phyloP scores from a whole-genome alignment of 2,888 invertebrate species.

The Panopea generosa region DNA sequence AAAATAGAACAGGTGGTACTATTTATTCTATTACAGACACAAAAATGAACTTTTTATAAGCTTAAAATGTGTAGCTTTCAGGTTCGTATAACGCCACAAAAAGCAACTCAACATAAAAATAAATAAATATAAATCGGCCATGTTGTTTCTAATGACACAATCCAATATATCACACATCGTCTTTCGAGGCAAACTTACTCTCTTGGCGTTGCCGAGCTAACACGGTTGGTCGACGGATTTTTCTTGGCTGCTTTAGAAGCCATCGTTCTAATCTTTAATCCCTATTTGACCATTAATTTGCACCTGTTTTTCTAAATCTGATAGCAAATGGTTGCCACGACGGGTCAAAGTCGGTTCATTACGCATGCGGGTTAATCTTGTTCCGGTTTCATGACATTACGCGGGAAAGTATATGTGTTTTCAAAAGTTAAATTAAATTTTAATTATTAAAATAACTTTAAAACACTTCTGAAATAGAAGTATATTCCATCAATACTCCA shows the following conservation, averaged over 20 bases:
- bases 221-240: constrained; percentile 73
- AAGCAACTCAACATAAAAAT: no score
- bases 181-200: constrained; percentile 71
- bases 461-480: no score
- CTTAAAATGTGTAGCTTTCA: no score
- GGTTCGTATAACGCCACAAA: no score
- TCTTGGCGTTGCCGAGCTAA: constrained; percentile 77
- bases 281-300: constrained; percentile 9
- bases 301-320: neutral
- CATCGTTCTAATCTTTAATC: constrained; percentile 59
- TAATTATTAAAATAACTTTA: neutral
- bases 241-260: constrained; percentile 77
- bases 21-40: no score
- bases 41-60: no score
- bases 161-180: constrained; percentile 2
- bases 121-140: constrained; percentile 70
- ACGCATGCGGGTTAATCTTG: constrained; percentile 55
- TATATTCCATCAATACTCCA: neutral
- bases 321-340: constrained; percentile 66
- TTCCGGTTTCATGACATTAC: constrained; percentile 40
- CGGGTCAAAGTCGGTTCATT: constrained; percentile 49
- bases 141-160: constrained; percentile 78
- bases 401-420: constrained; percentile 43
- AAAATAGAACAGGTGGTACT: no score
- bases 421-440: no score